A percentile compares a stretch with the other conserved stretches of the same genome.
Conservation (phyloP, 2,113 vertebrate species). For the Sitta europaea region DNA sequence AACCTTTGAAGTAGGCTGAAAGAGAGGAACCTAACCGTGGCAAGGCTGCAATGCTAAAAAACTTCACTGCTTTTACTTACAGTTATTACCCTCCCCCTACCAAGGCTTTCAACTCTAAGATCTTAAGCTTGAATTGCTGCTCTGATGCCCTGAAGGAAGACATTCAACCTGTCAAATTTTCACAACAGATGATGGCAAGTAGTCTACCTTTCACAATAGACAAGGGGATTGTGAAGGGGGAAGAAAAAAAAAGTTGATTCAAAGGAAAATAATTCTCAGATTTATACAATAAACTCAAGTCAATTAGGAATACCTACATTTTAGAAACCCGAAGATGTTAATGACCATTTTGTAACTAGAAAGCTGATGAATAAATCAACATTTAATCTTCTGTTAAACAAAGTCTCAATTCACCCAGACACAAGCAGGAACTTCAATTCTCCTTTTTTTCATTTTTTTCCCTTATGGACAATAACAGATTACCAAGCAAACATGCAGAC, state of each 20-base stretch:
- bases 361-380: not conserved
- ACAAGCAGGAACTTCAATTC: not conserved
- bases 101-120: not conserved
- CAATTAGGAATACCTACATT: not conserved
- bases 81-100: not conserved
- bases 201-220: not conserved
- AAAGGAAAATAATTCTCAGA: not conserved
- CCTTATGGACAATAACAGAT: not conserved
- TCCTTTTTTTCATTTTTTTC: not conserved
- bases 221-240: not conserved
- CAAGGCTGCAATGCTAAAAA: not conserved
- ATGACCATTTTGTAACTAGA: not conserved
- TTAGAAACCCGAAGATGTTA: not conserved
- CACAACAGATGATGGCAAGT: not conserved
- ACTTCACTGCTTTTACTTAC: not conserved
- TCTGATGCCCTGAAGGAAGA: slow-evolving; percentile 7
- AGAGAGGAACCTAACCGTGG: accelerated
- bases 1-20: not conserved
- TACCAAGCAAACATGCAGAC: not conserved
- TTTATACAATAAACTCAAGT: not conserved
- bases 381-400: not conserved
- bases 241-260: not conserved
- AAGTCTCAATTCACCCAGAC: not conserved
- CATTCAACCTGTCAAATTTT: not conserved
- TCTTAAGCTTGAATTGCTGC: not conserved